These are phyloP conservation scores for Takifugu rubripes DNA, from an alignment of 2,797 vertebrate species.

Conservation along the genomic window DNA sequence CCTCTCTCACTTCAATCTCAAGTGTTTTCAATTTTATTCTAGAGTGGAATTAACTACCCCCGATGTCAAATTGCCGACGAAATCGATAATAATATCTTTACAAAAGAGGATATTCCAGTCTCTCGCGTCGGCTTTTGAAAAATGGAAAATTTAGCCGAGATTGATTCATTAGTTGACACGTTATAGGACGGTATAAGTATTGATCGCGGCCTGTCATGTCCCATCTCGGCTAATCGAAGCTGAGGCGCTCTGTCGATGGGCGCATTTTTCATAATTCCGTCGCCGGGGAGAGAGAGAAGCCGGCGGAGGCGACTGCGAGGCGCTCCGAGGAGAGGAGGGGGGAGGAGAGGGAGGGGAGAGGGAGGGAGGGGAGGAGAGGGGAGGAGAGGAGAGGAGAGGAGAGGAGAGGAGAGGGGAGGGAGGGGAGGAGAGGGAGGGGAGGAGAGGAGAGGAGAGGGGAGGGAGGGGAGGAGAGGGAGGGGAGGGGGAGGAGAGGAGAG, in stretches of 20 bases:
- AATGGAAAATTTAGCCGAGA: slow-evolving; percentile 99
- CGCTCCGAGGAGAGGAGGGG: slow-evolving; percentile 76
- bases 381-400: slow-evolving; percentile 73
- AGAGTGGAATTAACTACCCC: slow-evolving; percentile 99
- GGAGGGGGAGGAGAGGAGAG: too few species aligned
- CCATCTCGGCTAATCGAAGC: slow-evolving; percentile 99
- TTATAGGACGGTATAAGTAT: slow-evolving; percentile 99
- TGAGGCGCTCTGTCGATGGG: slow-evolving; percentile 98
- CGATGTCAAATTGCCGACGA: slow-evolving; percentile 99
- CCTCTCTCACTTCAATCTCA: slow-evolving; percentile 92
- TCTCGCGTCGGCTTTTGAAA: slow-evolving; percentile 99
- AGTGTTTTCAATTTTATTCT: slow-evolving; percentile 99
- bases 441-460: too few species aligned
- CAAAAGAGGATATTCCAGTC: slow-evolving; percentile 99
- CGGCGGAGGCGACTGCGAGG: slow-evolving; percentile 85
- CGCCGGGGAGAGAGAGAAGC: slow-evolving; percentile 83
- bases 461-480: too few species aligned
- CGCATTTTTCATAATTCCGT: slow-evolving; percentile 99
- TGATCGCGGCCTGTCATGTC: slow-evolving; percentile 99
- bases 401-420: too few species aligned
- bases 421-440: slow-evolving; percentile 79
- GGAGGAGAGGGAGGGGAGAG: slow-evolving; percentile 65
- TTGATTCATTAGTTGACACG: slow-evolving; percentile 99
- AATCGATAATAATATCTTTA: slow-evolving; percentile 99
- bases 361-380: slow-evolving; percentile 59